Conservation (phyloP, 2,113 vertebrate genomes). For the Octodon degus region DNA sequence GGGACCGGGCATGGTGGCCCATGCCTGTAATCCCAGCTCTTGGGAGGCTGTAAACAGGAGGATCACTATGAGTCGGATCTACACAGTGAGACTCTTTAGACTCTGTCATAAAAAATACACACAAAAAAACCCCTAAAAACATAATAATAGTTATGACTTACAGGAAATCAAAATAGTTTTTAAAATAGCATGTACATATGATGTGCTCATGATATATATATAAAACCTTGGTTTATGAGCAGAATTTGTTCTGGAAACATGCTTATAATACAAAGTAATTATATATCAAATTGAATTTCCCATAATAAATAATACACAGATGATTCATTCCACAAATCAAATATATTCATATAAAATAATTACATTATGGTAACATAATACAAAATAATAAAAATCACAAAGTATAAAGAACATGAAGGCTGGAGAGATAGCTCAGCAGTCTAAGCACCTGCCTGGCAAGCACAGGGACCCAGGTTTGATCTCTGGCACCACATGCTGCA, state of each 20-base stretch:
- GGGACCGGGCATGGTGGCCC: too few relatives aligned
- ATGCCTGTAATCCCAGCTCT: too few relatives aligned
- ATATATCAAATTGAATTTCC: neutral
- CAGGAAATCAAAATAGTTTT: neutral
- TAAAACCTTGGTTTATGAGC: neutral
- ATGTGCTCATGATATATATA: neutral
- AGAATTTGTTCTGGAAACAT: neutral
- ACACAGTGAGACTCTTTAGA: too few relatives aligned
- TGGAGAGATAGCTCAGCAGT: too few relatives aligned
- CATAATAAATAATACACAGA: neutral
- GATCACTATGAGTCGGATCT: too few relatives aligned
- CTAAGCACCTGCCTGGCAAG: too few relatives aligned
- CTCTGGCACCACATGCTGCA: too few relatives aligned
- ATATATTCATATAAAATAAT: neutral
- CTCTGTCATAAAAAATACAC: too few relatives aligned
- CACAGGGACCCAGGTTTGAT: too few relatives aligned
- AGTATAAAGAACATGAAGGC: neutral
- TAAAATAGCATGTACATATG: neutral
- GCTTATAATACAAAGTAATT: neutral
- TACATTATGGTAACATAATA: neutral
- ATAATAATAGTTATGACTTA: neutral
- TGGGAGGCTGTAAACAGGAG: too few relatives aligned
- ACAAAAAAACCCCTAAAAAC: too few relatives aligned
- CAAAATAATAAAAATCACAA: neutral
- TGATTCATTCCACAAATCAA: neutral